Evolutionary conservation across 1,140 invertebrate species (phyloP).

Genomic region (Littorina saxatilis): DNA sequence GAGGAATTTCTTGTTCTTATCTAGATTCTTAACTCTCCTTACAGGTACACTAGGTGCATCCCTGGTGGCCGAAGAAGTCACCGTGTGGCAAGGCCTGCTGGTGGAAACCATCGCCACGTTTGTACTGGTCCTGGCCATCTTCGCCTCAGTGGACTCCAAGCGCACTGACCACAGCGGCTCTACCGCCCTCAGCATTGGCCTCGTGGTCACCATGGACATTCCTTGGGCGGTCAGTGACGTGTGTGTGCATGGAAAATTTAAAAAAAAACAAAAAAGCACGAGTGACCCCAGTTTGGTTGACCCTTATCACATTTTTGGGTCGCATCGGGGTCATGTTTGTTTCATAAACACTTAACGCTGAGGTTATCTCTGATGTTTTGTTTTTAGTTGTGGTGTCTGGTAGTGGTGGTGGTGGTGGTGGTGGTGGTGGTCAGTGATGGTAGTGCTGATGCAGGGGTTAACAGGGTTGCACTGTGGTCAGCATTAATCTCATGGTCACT

Average conservation of each 20-base stretch:
- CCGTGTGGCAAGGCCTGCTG: conserved; percentile 83
- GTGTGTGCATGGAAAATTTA: background rate
- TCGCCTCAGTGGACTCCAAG: conserved; percentile 86
- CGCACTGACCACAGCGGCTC: conserved; percentile 89
- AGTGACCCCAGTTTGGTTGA: too few relatives aligned
- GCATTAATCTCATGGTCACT: conserved; percentile 79
- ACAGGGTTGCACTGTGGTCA: background rate
- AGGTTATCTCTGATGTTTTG: too few relatives aligned
- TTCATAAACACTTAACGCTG: too few relatives aligned
- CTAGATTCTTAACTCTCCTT: too few relatives aligned
- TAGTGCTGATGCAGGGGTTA: background rate
- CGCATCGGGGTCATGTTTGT: too few relatives aligned
- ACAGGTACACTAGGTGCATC: conserved; percentile 81
- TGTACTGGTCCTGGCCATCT: conserved; percentile 89
- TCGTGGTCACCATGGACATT: conserved; percentile 87
- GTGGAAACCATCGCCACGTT: conserved; percentile 92
- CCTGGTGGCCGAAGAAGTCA: conserved; percentile 32
- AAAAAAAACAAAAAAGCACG: too few relatives aligned
- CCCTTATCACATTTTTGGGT: too few relatives aligned
- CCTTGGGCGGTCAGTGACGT: conserved; percentile 79
- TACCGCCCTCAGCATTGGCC: conserved; percentile 89
- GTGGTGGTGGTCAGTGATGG: background rate
- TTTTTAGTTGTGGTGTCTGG: background rate
- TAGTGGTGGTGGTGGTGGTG: background rate
- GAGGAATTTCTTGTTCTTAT: too few relatives aligned